Percentiles rank a stretch among this genome's conserved stretches.
Evolutionary conservation across 2,888 invertebrate species (phyloP).

Genomic region (Cinara cedri): DNA sequence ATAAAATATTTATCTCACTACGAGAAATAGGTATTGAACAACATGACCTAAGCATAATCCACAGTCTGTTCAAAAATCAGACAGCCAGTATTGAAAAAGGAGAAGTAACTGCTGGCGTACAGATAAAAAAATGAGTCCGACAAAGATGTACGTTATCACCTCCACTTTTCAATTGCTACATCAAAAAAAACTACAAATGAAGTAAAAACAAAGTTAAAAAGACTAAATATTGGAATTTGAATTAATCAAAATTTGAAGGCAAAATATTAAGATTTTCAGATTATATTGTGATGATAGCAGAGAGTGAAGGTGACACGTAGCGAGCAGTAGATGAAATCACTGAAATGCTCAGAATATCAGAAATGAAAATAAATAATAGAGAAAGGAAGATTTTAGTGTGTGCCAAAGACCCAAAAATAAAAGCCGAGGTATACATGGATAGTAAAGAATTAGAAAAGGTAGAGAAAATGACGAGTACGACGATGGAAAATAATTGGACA

Average conservation of each 20-base stretch:
- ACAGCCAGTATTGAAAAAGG: neutral
- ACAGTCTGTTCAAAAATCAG: constrained; percentile 20
- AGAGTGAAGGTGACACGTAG: neutral
- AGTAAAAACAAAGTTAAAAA: neutral
- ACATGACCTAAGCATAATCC: neutral
- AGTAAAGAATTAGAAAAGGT: too few species aligned
- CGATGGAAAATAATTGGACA: too few species aligned
- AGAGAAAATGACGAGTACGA: too few species aligned
- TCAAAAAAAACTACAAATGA: neutral
- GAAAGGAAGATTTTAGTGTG: too few species aligned
- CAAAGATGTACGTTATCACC: too few species aligned
- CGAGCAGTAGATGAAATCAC: too few species aligned
- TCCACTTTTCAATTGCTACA: too few species aligned
- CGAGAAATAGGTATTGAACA: constrained; percentile 18
- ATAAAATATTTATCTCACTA: neutral
- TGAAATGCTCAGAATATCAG: too few species aligned
- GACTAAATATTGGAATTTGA: neutral
- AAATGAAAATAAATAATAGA: too few species aligned
- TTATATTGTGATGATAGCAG: constrained; percentile 23
- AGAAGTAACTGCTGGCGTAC: neutral
- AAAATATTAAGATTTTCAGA: constrained; percentile 21
- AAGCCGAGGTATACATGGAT: too few species aligned
- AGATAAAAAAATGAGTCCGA: neutral
- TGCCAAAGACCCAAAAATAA: too few species aligned
- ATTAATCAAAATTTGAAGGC: neutral